phyloP scores from a whole-genome alignment of 2,888 invertebrate species.

The Taenaris catops region DNA sequence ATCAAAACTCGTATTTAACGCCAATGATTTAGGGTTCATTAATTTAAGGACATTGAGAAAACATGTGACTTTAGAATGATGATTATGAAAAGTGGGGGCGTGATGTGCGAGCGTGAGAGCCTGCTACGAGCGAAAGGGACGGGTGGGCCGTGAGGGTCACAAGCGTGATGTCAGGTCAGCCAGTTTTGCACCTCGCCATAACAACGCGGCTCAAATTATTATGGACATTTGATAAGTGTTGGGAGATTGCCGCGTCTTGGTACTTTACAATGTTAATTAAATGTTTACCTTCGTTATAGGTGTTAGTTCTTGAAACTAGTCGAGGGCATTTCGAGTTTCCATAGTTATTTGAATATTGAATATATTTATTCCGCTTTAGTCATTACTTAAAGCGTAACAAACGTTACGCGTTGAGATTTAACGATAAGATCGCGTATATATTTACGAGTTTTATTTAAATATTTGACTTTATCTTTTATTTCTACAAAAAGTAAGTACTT shows the following conservation, averaged over 20 bases:
- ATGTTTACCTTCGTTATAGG: constrained; percentile 53
- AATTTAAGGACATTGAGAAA: constrained; percentile 61
- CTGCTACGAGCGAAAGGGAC: constrained; percentile 46
- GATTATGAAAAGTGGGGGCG: constrained; percentile 76
- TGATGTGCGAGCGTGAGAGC: constrained; percentile 65
- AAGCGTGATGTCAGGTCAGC: constrained; percentile 81
- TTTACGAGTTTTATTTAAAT: too few species aligned
- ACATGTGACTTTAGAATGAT: constrained; percentile 74
- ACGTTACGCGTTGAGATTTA: too few species aligned
- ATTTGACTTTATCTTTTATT: too few species aligned
- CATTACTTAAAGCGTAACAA: too few species aligned
- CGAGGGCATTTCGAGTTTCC: constrained; percentile 37
- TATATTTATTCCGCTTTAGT: too few species aligned
- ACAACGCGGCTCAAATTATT: constrained; percentile 81
- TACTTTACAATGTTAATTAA: constrained; percentile 77
- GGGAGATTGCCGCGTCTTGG: constrained; percentile 71
- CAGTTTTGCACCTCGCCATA: constrained; percentile 81
- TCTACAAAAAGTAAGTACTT: too few species aligned
- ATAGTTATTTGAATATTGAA: constrained; percentile 13
- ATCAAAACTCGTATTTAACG: constrained; percentile 66
- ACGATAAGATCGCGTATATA: too few species aligned
- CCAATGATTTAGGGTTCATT: constrained; percentile 70
- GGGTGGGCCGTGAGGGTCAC: constrained; percentile 64
- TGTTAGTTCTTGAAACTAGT: constrained; percentile 27
- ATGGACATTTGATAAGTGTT: constrained; percentile 79